Conservation (phyloP, 2,888 invertebrate species). For the Stenoptilia bipunctidactyla region DNA sequence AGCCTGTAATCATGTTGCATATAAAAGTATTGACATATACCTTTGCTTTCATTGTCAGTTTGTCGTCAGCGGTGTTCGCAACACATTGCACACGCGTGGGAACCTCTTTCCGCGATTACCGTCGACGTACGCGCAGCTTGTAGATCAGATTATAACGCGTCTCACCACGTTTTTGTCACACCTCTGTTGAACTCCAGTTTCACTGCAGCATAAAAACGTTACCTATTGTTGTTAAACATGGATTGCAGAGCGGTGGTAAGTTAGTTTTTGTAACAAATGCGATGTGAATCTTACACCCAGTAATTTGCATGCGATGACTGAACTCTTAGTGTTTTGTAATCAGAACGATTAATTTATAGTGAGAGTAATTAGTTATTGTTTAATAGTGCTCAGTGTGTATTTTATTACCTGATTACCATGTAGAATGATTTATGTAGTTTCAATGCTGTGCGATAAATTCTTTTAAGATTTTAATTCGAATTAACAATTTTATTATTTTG, state of each 20-base stretch:
- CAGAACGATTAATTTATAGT: not conserved
- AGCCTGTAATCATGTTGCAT: constrained; percentile 33
- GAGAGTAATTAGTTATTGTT: not conserved
- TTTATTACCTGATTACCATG: too few relatives aligned
- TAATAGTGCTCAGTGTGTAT: not conserved
- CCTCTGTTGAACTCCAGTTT: constrained; percentile 36
- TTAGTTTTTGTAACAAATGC: constrained; percentile 25
- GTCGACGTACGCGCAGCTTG: constrained; percentile 18
- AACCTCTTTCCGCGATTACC: constrained; percentile 29
- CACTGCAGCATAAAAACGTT: constrained; percentile 36
- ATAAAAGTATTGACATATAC: constrained; percentile 53
- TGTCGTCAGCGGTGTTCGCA: constrained; percentile 31
- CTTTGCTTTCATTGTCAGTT: constrained; percentile 48
- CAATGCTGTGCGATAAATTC: not conserved
- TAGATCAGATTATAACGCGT: constrained; percentile 31
- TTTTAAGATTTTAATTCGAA: not conserved
- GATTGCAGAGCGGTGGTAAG: constrained; percentile 53
- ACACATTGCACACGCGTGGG: constrained; percentile 30
- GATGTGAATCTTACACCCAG: constrained; percentile 18
- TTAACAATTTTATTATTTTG: not conserved
- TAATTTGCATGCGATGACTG: constrained; percentile 15
- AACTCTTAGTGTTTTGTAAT: constrained; percentile 3
- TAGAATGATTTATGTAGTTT: not conserved
- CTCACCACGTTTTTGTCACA: constrained; percentile 32
- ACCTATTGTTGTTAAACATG: constrained; percentile 40